Percentiles rank a stretch among this genome's conserved stretches.
phyloP scores from a whole-genome alignment of 2,113 vertebrate species.

The Trichomycterus rosablanca region DNA sequence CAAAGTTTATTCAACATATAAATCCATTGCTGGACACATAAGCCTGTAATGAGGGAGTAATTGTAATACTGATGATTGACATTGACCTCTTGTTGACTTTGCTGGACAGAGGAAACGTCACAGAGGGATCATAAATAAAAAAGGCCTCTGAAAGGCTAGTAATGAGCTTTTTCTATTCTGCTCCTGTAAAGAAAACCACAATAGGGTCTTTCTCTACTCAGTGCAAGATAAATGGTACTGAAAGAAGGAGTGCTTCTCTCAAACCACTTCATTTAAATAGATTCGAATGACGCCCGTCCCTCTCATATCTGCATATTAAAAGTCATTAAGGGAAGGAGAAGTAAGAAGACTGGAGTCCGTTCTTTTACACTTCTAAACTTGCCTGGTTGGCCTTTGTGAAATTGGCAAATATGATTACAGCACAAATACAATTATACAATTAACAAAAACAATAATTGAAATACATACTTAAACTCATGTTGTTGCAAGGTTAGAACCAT shows the following conservation, averaged over 20 bases:
- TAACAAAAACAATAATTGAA: too few species aligned
- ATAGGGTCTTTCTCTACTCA: constrained; percentile 25
- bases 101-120: background rate
- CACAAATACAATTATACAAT: too few species aligned
- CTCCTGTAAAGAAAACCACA: constrained; percentile 19
- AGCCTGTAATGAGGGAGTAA: background rate
- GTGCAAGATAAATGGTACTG: constrained; percentile 19
- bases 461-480: too few species aligned
- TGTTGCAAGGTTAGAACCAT: too few species aligned
- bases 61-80: constrained; percentile 13
- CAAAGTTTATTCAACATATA: background rate
- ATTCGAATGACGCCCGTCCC: constrained; percentile 14
- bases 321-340: too few species aligned
- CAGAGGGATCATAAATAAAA: constrained; percentile 5
- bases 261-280: constrained; percentile 21
- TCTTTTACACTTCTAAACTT: background rate
- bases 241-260: background rate
- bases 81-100: constrained; percentile 32
- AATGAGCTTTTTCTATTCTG: constrained; percentile 27
- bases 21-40: background rate
- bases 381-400: too few species aligned
- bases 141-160: constrained; percentile 14
- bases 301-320: constrained; percentile 8
- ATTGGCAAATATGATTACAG: too few species aligned
- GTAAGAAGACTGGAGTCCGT: background rate